Evolutionary conservation across 2,113 vertebrate species (phyloP).

Genomic region (Pelusios castaneus): DNA sequence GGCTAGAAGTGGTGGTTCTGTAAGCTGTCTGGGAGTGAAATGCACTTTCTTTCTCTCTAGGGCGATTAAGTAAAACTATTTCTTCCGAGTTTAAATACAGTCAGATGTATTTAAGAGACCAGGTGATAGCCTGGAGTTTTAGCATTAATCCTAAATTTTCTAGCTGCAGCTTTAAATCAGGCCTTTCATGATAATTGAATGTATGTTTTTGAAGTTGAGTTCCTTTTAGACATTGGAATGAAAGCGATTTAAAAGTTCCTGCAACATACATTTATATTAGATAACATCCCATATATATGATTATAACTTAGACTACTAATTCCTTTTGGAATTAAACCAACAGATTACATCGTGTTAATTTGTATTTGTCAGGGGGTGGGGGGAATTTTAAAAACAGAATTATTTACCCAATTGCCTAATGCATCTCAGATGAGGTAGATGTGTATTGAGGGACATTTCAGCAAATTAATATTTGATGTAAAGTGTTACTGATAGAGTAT

Average conservation of each 20-base stretch:
- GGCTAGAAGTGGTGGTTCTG: constrained; percentile 34
- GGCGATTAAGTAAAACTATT: background rate
- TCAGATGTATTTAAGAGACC: constrained; percentile 28
- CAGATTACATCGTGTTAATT: constrained; percentile 63
- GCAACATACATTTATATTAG: constrained; percentile 17
- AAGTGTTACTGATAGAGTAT: constrained; percentile 55
- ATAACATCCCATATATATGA: constrained; percentile 15
- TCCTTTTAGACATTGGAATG: constrained; percentile 53
- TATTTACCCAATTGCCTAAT: constrained; percentile 63
- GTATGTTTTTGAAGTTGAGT: constrained; percentile 32
- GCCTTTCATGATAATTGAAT: constrained; percentile 42
- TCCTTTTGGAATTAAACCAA: constrained; percentile 61
- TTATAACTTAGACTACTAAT: constrained; percentile 52
- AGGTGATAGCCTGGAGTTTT: constrained; percentile 36
- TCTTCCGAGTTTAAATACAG: constrained; percentile 13
- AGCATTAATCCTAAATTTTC: constrained; percentile 38
- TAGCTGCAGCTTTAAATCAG: constrained; percentile 54
- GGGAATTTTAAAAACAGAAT: constrained; percentile 62
- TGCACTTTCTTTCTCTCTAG: constrained; percentile 11
- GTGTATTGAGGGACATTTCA: constrained; percentile 66
- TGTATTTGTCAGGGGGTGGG: too few species aligned
- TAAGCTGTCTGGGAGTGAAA: constrained; percentile 31
- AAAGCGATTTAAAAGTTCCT: constrained; percentile 58
- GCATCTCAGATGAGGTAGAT: constrained; percentile 63
- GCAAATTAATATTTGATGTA: constrained; percentile 74